Conservation (phyloP, 2,113 vertebrate genomes). For the Gymnogyps californianus region DNA sequence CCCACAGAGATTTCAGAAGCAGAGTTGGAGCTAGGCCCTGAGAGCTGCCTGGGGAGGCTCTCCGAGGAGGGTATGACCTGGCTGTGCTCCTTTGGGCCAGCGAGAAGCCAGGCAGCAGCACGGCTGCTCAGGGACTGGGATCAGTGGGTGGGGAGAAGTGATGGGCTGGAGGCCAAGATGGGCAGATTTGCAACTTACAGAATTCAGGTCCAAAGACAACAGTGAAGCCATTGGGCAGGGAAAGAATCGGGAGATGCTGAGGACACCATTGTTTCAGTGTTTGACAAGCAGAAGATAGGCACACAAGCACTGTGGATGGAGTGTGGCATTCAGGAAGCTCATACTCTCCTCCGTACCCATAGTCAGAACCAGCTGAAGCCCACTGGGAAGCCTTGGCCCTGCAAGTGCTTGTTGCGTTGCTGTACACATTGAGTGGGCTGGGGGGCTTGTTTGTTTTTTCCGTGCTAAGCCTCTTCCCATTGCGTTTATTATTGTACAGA, state of each 20-base stretch:
- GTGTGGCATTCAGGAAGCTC: background rate
- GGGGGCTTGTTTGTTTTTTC: background rate
- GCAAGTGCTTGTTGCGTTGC: background rate
- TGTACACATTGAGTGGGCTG: background rate
- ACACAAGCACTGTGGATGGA: background rate
- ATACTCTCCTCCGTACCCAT: background rate
- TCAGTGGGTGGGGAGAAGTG: background rate
- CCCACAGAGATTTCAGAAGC: background rate
- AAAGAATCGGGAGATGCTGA: background rate
- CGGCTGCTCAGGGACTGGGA: background rate
- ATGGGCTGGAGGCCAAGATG: background rate
- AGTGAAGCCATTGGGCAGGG: background rate
- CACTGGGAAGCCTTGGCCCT: background rate
- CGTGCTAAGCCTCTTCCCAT: background rate
- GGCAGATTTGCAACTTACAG: background rate
- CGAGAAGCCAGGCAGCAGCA: background rate
- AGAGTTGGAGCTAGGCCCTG: background rate
- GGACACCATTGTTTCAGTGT: background rate
- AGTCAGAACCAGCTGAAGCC: background rate
- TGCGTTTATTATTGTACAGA: background rate
- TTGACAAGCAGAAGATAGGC: background rate
- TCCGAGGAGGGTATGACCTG: background rate
- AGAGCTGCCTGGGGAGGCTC: background rate
- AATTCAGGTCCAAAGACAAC: background rate
- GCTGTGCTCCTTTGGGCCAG: background rate